Base-by-base conservation (phyloP, 2,113 vertebrate species). In the Plectropomus leopardus region DNA sequence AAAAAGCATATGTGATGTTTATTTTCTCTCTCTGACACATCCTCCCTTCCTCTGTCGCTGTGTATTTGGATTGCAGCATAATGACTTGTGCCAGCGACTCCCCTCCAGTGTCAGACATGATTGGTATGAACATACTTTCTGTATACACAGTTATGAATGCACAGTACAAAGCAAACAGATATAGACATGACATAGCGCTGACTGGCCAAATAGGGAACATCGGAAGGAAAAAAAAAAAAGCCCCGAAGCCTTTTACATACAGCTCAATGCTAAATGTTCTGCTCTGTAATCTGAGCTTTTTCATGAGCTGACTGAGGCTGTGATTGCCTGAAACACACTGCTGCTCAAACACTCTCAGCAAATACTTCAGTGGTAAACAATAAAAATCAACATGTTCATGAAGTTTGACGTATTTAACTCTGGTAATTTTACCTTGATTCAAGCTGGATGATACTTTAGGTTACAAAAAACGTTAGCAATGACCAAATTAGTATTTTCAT, bases 1-100 rank as follows among this genome's bases (percentile, higher is more conserved):
- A 85, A 82, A 87, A 84, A 77, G 32, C 45, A 53, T n/a, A 73
- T 88, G 78, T 42, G 54, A 79, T 79, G 64, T 78, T 67, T 78
- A 67, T 83, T 74, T 86, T 57, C 6, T 32, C 21, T 13, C 24
- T 8, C 47, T 67, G 86, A 83, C 90, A 86, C 48, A 44, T 57
- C 32, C 34, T 61, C 30, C 28, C 50, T 48, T 71, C 71, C 66
- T 47, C 34, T 65, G 53, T 65, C 34, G 40, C 32, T 30, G 24
- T 28, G 42, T 32, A 23, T 68, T 28, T 81, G 51, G 76, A 71
- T 14, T 51, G 58, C 40, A 78, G 51, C 53, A 67, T 79, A 66
- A 73, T 76, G 64, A 75, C n/a, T 82, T 65, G 54, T 86, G 80
- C 76, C 78, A 90, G 58, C 55, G 36, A 45, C 63, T 64, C 53